Evolutionary conservation across 2,113 vertebrate species (phyloP).

Genomic region (Ciconia stormi): DNA sequence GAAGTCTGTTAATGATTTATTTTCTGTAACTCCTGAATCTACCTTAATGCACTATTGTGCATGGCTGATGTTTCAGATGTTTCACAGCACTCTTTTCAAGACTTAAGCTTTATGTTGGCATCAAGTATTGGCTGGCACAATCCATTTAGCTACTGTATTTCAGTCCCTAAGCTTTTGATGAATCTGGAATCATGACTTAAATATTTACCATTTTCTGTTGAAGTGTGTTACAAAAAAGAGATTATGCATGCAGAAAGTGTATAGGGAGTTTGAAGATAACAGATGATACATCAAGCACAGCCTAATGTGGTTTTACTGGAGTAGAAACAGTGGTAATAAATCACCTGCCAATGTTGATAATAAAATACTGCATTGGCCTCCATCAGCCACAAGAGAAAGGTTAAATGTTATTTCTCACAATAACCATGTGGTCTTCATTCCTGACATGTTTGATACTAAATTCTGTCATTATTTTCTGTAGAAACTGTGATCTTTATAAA

Average conservation of each 20-base stretch:
- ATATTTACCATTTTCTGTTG: slow-evolving; percentile 70
- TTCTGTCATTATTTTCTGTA: slow-evolving; percentile 72
- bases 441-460: slow-evolving; percentile 78
- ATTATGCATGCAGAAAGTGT: slow-evolving; percentile 78
- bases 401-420: slow-evolving; percentile 81
- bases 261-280: slow-evolving; percentile 73
- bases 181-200: slow-evolving; percentile 69
- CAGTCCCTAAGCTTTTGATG: slow-evolving; percentile 48
- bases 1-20: slow-evolving; percentile 63
- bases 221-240: slow-evolving; percentile 46
- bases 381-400: slow-evolving; percentile 78
- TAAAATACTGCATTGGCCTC: slow-evolving; percentile 79
- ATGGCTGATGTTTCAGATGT: slow-evolving; percentile 41
- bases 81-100: slow-evolving; percentile 51
- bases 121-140: slow-evolving; percentile 54
- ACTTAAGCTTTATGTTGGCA: slow-evolving; percentile 38
- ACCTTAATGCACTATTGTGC: slow-evolving; percentile 49
- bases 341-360: slow-evolving; percentile 82
- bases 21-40: slow-evolving; percentile 23
- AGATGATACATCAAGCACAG: slow-evolving; percentile 76
- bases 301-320: slow-evolving; percentile 83
- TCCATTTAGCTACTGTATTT: slow-evolving; percentile 49
- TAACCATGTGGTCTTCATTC: slow-evolving; percentile 78
- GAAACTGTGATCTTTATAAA: slow-evolving; percentile 68
- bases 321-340: slow-evolving; percentile 83